phyloP scores from a whole-genome alignment of 2,113 vertebrate species.

The Potamarius usumacintae region DNA sequence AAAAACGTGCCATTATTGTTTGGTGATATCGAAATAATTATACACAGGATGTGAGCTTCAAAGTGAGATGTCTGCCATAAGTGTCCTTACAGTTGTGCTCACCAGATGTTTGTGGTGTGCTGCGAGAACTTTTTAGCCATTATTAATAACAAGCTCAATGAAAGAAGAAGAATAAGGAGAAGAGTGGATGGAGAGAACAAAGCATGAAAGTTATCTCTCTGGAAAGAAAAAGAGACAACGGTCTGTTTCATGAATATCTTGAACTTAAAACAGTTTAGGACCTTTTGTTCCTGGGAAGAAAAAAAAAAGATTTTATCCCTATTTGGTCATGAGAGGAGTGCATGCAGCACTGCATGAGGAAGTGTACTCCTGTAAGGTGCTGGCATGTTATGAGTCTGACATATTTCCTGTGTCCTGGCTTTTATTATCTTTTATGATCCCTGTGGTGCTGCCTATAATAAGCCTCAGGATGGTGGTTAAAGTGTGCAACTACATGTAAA shows the following conservation, averaged over 20 bases:
- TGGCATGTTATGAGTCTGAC: conserved; percentile 58
- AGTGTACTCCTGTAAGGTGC: conserved; percentile 46
- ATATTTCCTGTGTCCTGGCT: conserved; percentile 59
- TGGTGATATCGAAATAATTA: conserved; percentile 64
- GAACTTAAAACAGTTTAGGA: neutral
- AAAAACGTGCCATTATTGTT: conserved; percentile 62
- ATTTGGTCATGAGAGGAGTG: conserved; percentile 25
- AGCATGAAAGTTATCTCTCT: neutral
- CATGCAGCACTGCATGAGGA: conserved; percentile 47
- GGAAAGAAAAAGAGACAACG: conserved; percentile 1
- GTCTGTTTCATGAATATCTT: neutral
- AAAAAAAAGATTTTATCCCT: conserved; percentile 36
- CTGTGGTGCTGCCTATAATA: conserved; percentile 58
- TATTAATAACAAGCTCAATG: conserved; percentile 69
- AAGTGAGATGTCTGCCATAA: conserved; percentile 54
- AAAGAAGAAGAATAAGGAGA: conserved; percentile 54
- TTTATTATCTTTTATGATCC: conserved; percentile 57
- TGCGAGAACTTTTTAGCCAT: conserved; percentile 57
- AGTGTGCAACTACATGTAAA: conserved; percentile 20
- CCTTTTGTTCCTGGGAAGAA: conserved; percentile 46
- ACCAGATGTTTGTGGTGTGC: conserved; percentile 65
- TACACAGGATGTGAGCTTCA: conserved; percentile 53
- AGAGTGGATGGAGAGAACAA: neutral
- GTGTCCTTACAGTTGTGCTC: conserved; percentile 49
- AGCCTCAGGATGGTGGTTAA: conserved; percentile 45